A percentile compares a stretch with the other conserved stretches of the same genome.
Conservation (phyloP, 1,140 invertebrate species). For the Drosophila setifemur region DNA sequence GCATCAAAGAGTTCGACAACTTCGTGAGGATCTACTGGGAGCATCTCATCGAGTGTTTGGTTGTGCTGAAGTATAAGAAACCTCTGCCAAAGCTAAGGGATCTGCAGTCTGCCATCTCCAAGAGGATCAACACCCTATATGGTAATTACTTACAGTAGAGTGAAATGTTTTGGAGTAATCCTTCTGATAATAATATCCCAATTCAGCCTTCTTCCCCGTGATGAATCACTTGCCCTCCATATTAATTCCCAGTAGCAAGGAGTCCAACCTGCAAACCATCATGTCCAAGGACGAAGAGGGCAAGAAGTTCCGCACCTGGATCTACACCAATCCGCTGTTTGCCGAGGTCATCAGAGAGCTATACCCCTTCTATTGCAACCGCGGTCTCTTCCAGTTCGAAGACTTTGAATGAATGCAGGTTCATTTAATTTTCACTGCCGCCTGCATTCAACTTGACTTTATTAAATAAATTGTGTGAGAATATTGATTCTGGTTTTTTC, state of each 20-base stretch:
- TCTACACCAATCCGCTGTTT: conserved; percentile 43
- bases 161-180: no score
- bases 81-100: conserved; percentile 73
- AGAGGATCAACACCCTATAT: conserved; percentile 55
- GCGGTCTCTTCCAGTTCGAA: conserved; percentile 57
- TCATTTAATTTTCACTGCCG: neutral
- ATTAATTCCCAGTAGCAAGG: conserved; percentile 50
- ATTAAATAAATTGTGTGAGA: conserved; percentile 35
- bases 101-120: conserved; percentile 62
- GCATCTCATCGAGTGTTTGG: conserved; percentile 50
- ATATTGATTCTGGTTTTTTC: conserved; percentile 44
- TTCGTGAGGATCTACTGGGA: conserved; percentile 64
- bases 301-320: conserved; percentile 17
- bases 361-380: conserved; percentile 59
- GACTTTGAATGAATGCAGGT: conserved; percentile 2
- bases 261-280: conserved; percentile 51
- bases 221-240: conserved; percentile 40
- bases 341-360: conserved; percentile 47
- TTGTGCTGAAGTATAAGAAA: conserved; percentile 41
- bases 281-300: conserved; percentile 33
- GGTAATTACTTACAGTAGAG: conserved; percentile 13
- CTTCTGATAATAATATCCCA: neutral
- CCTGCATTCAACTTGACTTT: neutral
- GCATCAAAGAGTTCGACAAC: conserved; percentile 53
- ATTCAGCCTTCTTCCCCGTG: conserved; percentile 48